Conservation (phyloP, 2,113 vertebrate species). For the Pardalotus punctatus region DNA sequence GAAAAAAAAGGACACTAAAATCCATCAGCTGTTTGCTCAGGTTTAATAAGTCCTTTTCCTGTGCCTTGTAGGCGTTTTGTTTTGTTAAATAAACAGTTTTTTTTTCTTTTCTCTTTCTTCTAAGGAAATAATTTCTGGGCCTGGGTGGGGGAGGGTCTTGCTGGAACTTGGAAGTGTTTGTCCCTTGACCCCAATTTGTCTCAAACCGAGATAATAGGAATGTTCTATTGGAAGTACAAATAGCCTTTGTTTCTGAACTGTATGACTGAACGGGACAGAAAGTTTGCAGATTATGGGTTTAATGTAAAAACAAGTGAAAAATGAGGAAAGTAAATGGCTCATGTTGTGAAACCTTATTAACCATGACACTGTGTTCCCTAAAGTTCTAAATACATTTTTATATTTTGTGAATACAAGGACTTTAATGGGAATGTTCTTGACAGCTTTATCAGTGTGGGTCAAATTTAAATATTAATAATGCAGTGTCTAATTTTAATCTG, state of each 20-base stretch:
- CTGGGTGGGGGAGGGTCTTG: too few relatives aligned
- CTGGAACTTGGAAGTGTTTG: too few relatives aligned
- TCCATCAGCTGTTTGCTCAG: too few relatives aligned
- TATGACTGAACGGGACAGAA: neutral
- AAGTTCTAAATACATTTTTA: neutral
- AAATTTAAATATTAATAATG: neutral
- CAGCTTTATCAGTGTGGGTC: neutral
- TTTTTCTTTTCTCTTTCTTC: too few relatives aligned
- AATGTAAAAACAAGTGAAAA: neutral
- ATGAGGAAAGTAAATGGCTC: neutral
- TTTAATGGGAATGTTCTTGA: neutral
- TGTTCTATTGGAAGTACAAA: neutral
- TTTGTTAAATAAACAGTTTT: too few relatives aligned
- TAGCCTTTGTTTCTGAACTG: neutral
- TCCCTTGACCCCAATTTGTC: too few relatives aligned
- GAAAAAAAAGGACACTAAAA: too few relatives aligned
- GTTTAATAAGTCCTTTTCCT: too few relatives aligned
- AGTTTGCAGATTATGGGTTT: neutral
- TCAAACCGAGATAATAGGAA: too few relatives aligned
- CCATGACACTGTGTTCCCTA: neutral
- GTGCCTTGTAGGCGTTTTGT: too few relatives aligned
- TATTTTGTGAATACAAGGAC: neutral
- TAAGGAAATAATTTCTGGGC: too few relatives aligned
- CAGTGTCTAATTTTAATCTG: neutral
- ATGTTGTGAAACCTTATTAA: neutral